Conservation (phyloP, 2,888 invertebrate genomes). For the Diaphora mendica region DNA sequence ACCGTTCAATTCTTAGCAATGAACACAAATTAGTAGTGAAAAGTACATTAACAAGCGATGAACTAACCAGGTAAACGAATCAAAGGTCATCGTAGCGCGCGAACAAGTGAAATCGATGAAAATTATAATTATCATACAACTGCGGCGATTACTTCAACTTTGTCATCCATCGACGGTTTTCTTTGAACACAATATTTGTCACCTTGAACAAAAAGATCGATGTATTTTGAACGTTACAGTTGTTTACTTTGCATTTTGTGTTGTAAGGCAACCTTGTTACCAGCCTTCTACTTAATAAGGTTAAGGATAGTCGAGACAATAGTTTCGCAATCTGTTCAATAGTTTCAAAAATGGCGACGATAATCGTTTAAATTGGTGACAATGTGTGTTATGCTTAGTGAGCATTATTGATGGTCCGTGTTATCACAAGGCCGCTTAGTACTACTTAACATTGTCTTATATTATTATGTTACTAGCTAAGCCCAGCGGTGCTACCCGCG, state of each 20-base stretch:
- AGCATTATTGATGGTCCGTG: neutral
- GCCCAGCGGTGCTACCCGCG: too few relatives aligned
- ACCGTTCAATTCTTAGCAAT: neutral
- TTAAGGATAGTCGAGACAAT: conserved; percentile 63
- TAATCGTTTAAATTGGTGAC: conserved; percentile 20
- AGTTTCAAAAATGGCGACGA: conserved; percentile 20
- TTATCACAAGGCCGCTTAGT: neutral
- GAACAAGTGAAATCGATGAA: conserved; percentile 50
- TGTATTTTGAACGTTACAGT: conserved; percentile 21
- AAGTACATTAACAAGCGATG: conserved; percentile 33
- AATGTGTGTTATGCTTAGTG: neutral
- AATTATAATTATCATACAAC: conserved; percentile 33
- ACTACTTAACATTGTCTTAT: neutral
- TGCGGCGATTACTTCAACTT: conserved; percentile 11
- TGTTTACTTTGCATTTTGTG: conserved; percentile 33
- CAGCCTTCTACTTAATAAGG: conserved; percentile 59
- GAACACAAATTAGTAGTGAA: conserved; percentile 25
- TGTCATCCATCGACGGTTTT: conserved; percentile 27
- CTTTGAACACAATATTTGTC: conserved; percentile 1
- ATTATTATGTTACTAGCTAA: neutral
- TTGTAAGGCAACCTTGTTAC: conserved; percentile 64
- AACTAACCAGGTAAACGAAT: conserved; percentile 44
- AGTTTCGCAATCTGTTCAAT: conserved; percentile 44
- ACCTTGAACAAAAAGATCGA: conserved; percentile 16
- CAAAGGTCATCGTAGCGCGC: conserved; percentile 42